Evolutionary conservation across 2,888 invertebrate genomes (phyloP), one percentile per base, ranked within the genome.

Genomic region (Timema podura): DNA sequence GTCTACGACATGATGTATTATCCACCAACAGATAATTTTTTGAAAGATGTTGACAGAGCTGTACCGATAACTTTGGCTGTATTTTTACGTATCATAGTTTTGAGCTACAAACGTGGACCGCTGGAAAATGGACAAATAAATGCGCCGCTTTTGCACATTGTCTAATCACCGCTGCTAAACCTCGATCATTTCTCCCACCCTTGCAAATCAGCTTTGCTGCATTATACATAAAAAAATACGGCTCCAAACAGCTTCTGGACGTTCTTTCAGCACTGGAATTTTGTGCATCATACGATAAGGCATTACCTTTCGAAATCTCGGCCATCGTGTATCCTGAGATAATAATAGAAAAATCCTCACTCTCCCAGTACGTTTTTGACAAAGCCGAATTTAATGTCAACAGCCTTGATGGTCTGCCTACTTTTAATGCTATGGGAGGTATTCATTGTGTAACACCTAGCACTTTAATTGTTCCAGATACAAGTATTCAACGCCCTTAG

Each of bases 121-220:
- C 44, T 68, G 44, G 72, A 75, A 44, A 61, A 47, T 44, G 74
- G 72, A 71, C 70, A 73, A 16, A 66, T n/a, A 66, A 64, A 72
- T 73, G 73, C 69, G 70, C 69, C 69, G 70, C 75, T 48, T 59
- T 75, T 54, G 72, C 74, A 15, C 75, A 76, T 74, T 72, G 74
- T 59, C 68, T 76, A 16, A 76, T 74, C 47, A 72, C 72, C 68
- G 74, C 75, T 65, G 72, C 73, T 49, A 66, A 70, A 70, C 75
- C 76, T 51, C 64, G 71, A 71, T 74, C 68, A 67, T 76, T 74
- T 69, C n/a, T 74, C 30, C 74, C 75, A 44, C 48, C 69, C 48
- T 66, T 74, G 49, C 64, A 69, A 59, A n/a, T 70, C 10, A 73
- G 57, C 46, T 59, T 73, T 59, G 71, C 70, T 48, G 70, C 59